phyloP scores from a whole-genome alignment of 1,140 invertebrate species.

The Hylyphantes graminicola region DNA sequence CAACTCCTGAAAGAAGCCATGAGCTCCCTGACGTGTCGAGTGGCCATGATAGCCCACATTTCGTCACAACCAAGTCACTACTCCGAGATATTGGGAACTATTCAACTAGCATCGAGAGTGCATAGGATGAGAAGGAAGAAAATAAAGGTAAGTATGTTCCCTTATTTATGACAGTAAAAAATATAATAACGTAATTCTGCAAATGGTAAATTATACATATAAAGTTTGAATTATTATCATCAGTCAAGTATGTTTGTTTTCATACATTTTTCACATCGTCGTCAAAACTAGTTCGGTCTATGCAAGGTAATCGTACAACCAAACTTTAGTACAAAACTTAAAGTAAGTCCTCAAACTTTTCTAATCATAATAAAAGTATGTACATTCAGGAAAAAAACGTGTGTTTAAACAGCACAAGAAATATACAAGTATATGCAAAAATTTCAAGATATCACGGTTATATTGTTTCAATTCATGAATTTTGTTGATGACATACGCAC shows the following conservation, averaged over 20 bases:
- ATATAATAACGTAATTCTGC: background rate
- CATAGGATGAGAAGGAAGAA: constrained; percentile 89
- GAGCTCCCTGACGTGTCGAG: constrained; percentile 91
- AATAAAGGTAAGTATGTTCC: constrained; percentile 68
- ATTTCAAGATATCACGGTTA: too few species aligned
- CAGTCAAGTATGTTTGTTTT: background rate
- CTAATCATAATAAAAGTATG: too few species aligned
- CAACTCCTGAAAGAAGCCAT: constrained; percentile 92
- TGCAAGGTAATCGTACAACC: too few species aligned
- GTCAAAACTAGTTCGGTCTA: too few species aligned
- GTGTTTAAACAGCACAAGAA: too few species aligned
- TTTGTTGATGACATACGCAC: too few species aligned
- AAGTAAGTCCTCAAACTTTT: too few species aligned
- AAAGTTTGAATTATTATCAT: background rate
- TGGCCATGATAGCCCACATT: constrained; percentile 96
- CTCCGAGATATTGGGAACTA: constrained; percentile 90
- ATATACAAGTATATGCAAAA: too few species aligned
- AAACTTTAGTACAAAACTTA: too few species aligned
- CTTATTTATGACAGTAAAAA: background rate
- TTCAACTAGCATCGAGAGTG: constrained; percentile 92
- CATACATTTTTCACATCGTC: background rate
- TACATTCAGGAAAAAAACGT: too few species aligned
- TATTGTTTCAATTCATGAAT: too few species aligned
- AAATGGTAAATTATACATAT: background rate
- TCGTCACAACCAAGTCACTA: constrained; percentile 84